Evolutionary conservation across 2,888 invertebrate species (phyloP).

Genomic region (Balanococcus diminutus): DNA sequence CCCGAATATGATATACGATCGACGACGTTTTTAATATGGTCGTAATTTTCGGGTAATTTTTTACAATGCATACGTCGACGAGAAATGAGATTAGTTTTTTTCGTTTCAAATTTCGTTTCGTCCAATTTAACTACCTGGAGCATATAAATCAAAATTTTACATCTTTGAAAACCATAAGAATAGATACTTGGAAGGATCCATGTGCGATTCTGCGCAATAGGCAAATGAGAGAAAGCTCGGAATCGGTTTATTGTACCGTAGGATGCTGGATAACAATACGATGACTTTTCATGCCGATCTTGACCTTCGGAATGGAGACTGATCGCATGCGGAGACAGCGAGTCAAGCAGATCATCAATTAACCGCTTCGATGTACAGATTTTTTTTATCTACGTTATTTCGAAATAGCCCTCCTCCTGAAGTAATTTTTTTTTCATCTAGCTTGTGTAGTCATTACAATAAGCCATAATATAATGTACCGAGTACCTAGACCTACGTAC

Average conservation of each 20-base stretch:
- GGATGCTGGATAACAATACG: background rate
- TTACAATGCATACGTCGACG: background rate
- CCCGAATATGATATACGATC: slow-evolving; percentile 6
- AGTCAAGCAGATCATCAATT: slow-evolving; percentile 44
- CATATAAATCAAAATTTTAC: background rate
- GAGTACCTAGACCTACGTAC: background rate
- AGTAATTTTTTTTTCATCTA: background rate
- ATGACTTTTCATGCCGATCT: slow-evolving; percentile 41
- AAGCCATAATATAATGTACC: background rate
- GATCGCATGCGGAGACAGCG: slow-evolving; percentile 35
- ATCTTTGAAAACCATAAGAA: background rate
- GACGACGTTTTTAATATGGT: background rate
- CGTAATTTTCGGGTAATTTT: background rate
- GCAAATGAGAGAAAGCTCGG: slow-evolving; percentile 5
- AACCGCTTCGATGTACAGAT: background rate
- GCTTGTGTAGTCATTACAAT: background rate
- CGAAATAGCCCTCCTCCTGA: background rate
- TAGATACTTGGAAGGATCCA: background rate
- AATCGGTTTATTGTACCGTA: background rate
- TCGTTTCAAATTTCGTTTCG: background rate
- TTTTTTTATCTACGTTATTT: background rate
- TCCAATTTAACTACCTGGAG: background rate
- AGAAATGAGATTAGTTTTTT: background rate
- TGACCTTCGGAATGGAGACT: slow-evolving; percentile 9
- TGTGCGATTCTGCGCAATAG: background rate